Percentiles rank a stretch among this genome's conserved stretches.
Conservation (phyloP, 2,888 invertebrate genomes). For the Apoda limacodes region DNA sequence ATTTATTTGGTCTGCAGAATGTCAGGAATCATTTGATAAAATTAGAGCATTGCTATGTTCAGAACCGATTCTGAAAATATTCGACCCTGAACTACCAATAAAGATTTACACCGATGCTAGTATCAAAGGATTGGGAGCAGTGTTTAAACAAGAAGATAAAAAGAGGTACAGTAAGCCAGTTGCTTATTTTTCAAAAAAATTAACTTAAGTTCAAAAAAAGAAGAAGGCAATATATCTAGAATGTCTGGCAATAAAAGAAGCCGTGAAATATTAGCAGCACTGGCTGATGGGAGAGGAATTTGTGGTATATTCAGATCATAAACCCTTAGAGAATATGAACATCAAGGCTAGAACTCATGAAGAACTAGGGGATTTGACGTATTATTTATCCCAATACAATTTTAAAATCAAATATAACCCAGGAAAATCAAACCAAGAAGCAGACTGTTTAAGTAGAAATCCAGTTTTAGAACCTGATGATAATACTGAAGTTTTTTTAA, state of each 20-base stretch:
- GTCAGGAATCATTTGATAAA: no score
- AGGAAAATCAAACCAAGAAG: no score
- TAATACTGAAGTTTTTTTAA: conserved; percentile 10
- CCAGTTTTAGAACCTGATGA: conserved; percentile 18
- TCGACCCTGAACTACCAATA: conserved; percentile 10
- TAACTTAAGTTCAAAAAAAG: conserved; percentile 13
- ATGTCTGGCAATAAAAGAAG: no score
- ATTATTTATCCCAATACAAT: conserved; percentile 19
- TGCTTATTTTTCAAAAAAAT: no score
- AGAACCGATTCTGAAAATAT: conserved; percentile 15
- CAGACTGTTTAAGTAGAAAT: conserved; percentile 20
- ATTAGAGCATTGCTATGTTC: conserved; percentile 14
- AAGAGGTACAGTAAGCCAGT: conserved; percentile 10
- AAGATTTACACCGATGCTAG: conserved; percentile 15
- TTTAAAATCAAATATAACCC: conserved; percentile 20
- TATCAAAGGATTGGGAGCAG: conserved; percentile 10
- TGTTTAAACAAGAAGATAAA: conserved; percentile 13
- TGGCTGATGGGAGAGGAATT: conserved; percentile 18
- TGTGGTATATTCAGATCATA: conserved; percentile 15
- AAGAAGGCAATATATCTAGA: no score
- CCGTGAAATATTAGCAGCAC: no score
- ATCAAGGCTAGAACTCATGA: conserved; percentile 14
- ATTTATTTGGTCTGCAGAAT: no score
- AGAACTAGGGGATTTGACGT: conserved; percentile 14
- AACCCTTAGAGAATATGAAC: conserved; percentile 17